Evolutionary conservation across 2,888 invertebrate genomes (phyloP), one percentile per base, ranked within the genome.

Genomic region (Himalopsyche kuldschensis): DNA sequence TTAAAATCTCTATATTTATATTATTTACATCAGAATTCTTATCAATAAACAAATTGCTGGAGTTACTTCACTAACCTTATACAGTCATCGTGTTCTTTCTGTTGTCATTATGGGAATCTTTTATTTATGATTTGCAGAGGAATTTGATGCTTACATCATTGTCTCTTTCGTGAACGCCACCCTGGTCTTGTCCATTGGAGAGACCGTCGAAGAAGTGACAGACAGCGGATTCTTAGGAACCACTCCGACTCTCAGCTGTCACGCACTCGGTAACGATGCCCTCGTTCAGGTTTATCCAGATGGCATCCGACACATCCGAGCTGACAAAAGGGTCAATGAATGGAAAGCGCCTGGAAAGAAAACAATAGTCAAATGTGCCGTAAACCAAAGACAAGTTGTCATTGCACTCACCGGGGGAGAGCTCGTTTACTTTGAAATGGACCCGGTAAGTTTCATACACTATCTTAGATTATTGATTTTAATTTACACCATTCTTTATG

Each of bases 181-280:
- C 20, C 94, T 99, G 88, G 99, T 99, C 87, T 94, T 99, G 88
- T 98, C 98, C 88, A 99, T 99, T 89, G 99, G 99, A 87, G 99
- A 99, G 91, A 99, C 99, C 17, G 99, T 99, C n/a, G 99, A 99
- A 91, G 99, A 99, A 95, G 99, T 99, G 31, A 98, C 99, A 0
- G 99, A 99, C 90, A 99, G 99, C 86, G 99, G 99, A 75, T 99
- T 99, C 90, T 93, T 99, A 88, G 99, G 99, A 84, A 99, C 99
- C 0, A 99, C 99, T 0, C 99, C 99, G 0, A 99, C 99, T 0
- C 92, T 99, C n/a, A 97, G 98, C 86, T 99, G 99, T 91, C 98
- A 98, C 11, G 97, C 99, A 47, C 93, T 99, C 35, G 99, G 99
- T 82, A 99, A 97, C 88, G 99, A 99, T 91, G 98, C 99, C 0